These are phyloP conservation scores for Vollenhovia emeryi DNA, from an alignment of 1,140 invertebrate genomes.

Conservation along the genomic window DNA sequence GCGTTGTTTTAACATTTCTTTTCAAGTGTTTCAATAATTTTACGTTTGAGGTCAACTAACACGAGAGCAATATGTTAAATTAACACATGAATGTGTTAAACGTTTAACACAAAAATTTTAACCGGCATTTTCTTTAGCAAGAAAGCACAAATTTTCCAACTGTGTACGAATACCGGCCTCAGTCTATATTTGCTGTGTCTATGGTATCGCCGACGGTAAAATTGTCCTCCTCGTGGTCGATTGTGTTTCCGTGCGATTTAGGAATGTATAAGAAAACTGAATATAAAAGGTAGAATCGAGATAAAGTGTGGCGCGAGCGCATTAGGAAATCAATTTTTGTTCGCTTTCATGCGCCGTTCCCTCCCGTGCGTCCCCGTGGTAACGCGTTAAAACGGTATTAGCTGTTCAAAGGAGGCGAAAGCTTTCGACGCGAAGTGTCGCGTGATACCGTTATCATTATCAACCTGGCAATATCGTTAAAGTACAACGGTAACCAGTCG, in stretches of 20 bases:
- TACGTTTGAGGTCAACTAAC: too few relatives aligned
- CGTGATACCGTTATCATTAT: constrained; percentile 14
- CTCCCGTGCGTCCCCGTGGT: neutral
- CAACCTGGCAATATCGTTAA: constrained; percentile 21
- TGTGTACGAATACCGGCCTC: too few relatives aligned
- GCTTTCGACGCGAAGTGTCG: constrained; percentile 4
- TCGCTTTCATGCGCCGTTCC: neutral
- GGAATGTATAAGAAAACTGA: neutral
- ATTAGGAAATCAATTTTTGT: constrained; percentile 21
- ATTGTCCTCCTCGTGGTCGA: neutral
- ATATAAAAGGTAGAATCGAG: neutral
- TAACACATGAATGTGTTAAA: too few relatives aligned
- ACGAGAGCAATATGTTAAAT: too few relatives aligned
- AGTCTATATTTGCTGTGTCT: too few relatives aligned
- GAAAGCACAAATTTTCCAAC: too few relatives aligned
- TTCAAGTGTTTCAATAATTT: too few relatives aligned
- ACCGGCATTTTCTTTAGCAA: too few relatives aligned
- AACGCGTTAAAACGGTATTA: constrained; percentile 12
- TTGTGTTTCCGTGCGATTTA: neutral
- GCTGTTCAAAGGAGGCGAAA: neutral
- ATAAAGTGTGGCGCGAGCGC: neutral
- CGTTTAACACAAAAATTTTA: too few relatives aligned
- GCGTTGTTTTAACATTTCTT: too few relatives aligned
- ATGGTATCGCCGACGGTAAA: constrained; percentile 43
- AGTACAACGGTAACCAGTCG: neutral